These are phyloP conservation scores for Lates japonicus DNA, from an alignment of 2,797 vertebrate species.

Conservation along the genomic window DNA sequence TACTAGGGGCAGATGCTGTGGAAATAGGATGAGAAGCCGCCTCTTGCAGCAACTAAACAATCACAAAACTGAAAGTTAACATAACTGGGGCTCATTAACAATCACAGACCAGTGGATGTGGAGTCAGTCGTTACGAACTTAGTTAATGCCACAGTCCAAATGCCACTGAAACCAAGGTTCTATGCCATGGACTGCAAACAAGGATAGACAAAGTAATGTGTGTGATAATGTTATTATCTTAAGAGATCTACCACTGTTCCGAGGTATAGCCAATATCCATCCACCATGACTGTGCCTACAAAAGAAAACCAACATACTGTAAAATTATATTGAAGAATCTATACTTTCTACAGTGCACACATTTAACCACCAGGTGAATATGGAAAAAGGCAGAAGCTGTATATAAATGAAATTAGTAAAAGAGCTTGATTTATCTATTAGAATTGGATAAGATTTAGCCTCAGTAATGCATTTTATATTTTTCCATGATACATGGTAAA, in stretches of 20 bases:
- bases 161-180: background rate
- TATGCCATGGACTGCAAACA: background rate
- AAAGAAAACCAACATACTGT: background rate
- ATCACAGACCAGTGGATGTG: constrained; percentile 1
- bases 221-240: no score
- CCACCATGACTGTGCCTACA: constrained; percentile 65
- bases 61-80: constrained; percentile 6
- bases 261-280: constrained; percentile 80
- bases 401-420: no score
- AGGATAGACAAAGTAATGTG: background rate
- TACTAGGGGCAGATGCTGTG: background rate
- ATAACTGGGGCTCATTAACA: constrained; percentile 19
- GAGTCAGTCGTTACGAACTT: background rate
- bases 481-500: no score
- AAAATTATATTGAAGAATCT: background rate
- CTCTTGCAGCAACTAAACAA: no score
- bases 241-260: constrained; percentile 84
- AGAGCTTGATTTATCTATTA: no score
- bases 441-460: no score
- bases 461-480: no score
- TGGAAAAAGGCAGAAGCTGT: no score
- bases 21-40: background rate
- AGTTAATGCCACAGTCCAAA: constrained; percentile 5
- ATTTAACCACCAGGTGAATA: no score
- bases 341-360: background rate